These are phyloP conservation scores for Calypte anna DNA, from an alignment of 2,113 vertebrate species.

Conservation along the genomic window DNA sequence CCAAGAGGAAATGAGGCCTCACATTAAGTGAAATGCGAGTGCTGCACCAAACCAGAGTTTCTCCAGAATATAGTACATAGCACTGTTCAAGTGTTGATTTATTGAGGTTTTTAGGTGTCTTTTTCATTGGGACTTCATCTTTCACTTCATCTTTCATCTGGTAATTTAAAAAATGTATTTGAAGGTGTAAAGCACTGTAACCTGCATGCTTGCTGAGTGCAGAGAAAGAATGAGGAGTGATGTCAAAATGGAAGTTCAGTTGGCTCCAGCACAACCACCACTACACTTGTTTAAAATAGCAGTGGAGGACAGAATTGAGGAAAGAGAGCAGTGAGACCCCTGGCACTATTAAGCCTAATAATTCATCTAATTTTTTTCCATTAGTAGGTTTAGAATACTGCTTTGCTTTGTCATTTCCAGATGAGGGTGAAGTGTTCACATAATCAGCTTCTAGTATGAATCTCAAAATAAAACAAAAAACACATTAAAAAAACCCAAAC, in stretches of 20 bases:
- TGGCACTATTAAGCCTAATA: background rate
- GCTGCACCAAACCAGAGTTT: background rate
- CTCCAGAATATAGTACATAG: background rate
- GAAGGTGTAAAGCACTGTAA: background rate
- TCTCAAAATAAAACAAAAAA: background rate
- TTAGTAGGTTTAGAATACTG: background rate
- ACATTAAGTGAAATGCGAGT: constrained; percentile 13
- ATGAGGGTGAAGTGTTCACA: background rate
- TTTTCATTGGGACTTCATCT: background rate
- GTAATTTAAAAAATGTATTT: background rate
- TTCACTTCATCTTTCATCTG: background rate
- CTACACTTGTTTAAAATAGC: background rate
- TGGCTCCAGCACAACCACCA: background rate
- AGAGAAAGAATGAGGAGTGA: background rate
- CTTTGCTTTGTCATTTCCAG: background rate
- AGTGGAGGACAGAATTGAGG: background rate
- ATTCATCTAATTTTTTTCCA: background rate
- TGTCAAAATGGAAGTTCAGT: background rate
- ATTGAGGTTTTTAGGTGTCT: background rate
- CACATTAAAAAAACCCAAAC: background rate
- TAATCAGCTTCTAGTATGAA: background rate
- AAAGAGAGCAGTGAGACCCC: background rate
- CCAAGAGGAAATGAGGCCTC: constrained; percentile 8
- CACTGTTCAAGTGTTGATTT: background rate
- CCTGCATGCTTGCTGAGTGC: background rate